Evolutionary conservation across 2,797 vertebrate genomes (phyloP), one percentile per base, ranked within the genome.

Genomic region (Gymnoscopelus microlampas): DNA sequence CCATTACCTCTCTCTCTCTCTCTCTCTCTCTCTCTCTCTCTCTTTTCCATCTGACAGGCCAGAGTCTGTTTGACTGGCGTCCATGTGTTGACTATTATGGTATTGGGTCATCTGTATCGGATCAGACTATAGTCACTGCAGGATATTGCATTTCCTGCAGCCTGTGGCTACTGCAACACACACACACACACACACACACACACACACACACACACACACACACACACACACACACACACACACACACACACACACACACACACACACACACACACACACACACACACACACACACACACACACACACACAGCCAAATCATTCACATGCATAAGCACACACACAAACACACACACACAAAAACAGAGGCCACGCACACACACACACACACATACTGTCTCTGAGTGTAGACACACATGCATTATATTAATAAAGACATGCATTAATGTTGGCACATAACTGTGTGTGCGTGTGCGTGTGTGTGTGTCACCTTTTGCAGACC

Each of bases 91-190:
- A 54, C 53, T 61, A 61, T 67, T 64, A 71, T 24, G 24, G 32
- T 11, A 5, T 11, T 13, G 60, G 15, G 44, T 74, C 68, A 53
- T 63, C 68, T 79, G 71, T 61, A 57, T 68, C 58, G 8, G 24
- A 63, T 64, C 51, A 57, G 11, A 8, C 29, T 26, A 19, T 51
- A 24, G 29, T 58, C 53, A 53, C 50, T 63, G 54, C 54, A 65
- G 77, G 64, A 71, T 79, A 74, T 79, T 79, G 63, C 63, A 74
- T 57, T 68, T 64, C 60, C 68, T 51, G 39, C 5, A 2, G 53
- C 68, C 44, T 49, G 4, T 51, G 60, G 60, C 24, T 29, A 50
- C 19, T 32, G n/a, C 55, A 48, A 8, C 14, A 44, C 15, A 19
- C 13, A 62, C 39, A 13, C 59, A 48, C 23, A 26, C 12, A 14